A percentile compares a stretch with the other conserved stretches of the same genome.
phyloP scores from a whole-genome alignment of 2,113 vertebrate genomes.

The Trematocara macrostoma region DNA sequence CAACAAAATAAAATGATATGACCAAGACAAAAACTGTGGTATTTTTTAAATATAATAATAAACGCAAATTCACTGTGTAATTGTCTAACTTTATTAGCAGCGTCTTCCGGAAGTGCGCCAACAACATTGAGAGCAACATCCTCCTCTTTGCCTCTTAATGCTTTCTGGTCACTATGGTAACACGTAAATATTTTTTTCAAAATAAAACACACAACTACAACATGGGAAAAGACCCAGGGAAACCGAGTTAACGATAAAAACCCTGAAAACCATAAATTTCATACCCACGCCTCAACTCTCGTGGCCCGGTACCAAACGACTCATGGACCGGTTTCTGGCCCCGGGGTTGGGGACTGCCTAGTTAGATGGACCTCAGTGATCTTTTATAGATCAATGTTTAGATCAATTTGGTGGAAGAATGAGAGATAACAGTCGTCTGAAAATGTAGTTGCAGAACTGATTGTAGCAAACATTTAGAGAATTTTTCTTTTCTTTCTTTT shows the following conservation, averaged over 20 bases:
- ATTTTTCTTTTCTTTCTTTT: neutral
- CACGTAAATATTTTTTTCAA: neutral
- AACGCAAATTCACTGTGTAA: neutral
- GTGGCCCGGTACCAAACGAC: neutral
- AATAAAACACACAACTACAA: neutral
- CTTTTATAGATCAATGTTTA: neutral
- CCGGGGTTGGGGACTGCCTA: neutral
- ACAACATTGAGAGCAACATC: neutral
- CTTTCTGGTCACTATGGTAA: accelerated
- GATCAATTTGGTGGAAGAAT: neutral
- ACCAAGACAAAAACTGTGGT: neutral
- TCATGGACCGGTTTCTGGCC: neutral
- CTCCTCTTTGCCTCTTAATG: neutral
- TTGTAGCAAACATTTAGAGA: neutral
- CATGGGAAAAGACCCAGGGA: neutral
- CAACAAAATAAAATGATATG: neutral
- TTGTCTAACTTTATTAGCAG: neutral
- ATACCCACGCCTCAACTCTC: neutral
- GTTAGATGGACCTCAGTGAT: neutral
- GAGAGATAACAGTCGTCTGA: accelerated
- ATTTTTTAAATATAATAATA: neutral
- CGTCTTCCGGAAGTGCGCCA: neutral
- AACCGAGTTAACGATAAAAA: neutral
- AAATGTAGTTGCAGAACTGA: neutral
- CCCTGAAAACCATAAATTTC: neutral